phyloP scores from a whole-genome alignment of 1,140 invertebrate species.

The Brachionus paranguensis region DNA sequence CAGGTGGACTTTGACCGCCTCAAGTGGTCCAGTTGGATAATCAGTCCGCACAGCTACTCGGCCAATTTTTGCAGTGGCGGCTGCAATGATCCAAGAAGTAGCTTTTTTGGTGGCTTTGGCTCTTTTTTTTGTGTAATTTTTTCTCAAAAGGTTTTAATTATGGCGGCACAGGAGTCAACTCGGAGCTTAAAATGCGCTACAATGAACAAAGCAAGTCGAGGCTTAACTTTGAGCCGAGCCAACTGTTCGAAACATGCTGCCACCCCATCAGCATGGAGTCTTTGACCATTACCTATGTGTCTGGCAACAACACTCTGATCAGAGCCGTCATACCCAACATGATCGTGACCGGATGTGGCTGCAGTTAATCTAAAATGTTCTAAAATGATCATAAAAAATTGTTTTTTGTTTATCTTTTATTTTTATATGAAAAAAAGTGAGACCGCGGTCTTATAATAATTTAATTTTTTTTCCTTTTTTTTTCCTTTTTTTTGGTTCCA shows the following conservation, averaged over 20 bases:
- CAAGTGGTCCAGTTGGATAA: conserved; percentile 27
- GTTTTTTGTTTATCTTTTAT: not conserved
- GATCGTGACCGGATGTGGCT: conserved; percentile 35
- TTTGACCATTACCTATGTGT: not conserved
- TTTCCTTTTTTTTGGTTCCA: not conserved
- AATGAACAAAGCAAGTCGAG: not conserved
- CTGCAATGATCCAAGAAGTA: conserved; percentile 25
- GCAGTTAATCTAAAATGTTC: not conserved
- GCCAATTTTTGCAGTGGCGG: conserved; percentile 27
- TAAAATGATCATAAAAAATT: not conserved
- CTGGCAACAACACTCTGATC: not conserved
- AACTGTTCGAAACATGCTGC: conserved; percentile 33
- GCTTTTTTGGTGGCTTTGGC: not conserved
- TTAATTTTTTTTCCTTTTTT: not conserved
- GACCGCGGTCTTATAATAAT: not conserved
- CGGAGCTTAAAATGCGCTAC: not conserved
- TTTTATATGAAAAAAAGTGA: not conserved
- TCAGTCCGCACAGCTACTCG: not conserved
- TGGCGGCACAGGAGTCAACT: not conserved
- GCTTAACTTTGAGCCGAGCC: not conserved
- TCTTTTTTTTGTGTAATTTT: not conserved
- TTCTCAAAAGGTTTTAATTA: conserved; percentile 9
- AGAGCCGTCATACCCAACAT: not conserved
- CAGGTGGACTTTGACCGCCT: not conserved
- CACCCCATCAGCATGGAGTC: conserved; percentile 33